Base-by-base conservation (phyloP, 1,140 invertebrate species). In the Macrobrachium rosenbergii region DNA sequence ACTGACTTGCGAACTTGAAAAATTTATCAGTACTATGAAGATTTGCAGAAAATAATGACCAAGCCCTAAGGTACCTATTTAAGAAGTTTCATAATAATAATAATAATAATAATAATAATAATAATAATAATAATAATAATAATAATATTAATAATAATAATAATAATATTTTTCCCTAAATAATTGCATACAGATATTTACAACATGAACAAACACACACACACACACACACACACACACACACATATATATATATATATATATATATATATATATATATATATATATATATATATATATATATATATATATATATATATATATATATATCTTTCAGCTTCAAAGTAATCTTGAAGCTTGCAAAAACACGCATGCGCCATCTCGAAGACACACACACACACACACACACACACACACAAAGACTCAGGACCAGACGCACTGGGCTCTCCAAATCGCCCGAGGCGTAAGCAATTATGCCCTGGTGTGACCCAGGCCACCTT, bases 221-320 rank as follows among this genome's bases (percentile, higher is more conserved):
- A 67, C 23, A 67, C 23, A 67, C 21, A 28, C 16, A 67, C 16
- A 67, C 12, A 67, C 12, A 67, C 12, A 67, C 14, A 67, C 12
- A 67, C 14, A 67, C 12, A 67, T 67, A 23, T 67, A 67, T 67
- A 67, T 14, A 67, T 67, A 67, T 67, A 67, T 67, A 67, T 67
- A 67, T 67, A 67, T 67, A 67, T 67, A 67, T 67, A 67, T 67
- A 67, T 67, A 67, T 67, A 67, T 67, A 67, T 67, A 67, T 67
- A 67, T 67, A 67, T 67, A 67, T 67, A 67, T 67, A 67, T 67
- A 67, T 67, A 67, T 67, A 67, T 67, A 67, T 67, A 67, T 67
- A 67, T 67, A 14, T 67, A 67, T 67, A 67, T 67, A 67, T 14
- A 67, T 23, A 67, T 67, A 67, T 23, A 14, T 12, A 67, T 23